Evolutionary conservation across 2,797 vertebrate species (phyloP).

Genomic region (Xerus rutilus): DNA sequence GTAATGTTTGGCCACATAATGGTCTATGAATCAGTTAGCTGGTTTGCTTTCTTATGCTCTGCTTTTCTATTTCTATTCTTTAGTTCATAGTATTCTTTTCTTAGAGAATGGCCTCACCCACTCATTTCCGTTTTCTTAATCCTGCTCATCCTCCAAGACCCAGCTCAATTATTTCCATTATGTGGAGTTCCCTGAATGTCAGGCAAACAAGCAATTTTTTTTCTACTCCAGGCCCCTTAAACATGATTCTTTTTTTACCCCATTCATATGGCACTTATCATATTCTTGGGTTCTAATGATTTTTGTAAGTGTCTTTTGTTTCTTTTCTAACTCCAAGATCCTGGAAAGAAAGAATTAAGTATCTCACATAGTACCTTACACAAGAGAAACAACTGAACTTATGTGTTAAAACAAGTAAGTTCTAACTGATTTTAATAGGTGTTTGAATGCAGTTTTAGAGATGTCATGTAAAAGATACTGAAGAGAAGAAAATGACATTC

Average conservation of each 20-base stretch:
- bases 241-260: neutral
- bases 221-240: neutral
- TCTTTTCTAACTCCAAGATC: neutral
- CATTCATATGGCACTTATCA: neutral
- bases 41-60: neutral
- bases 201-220: neutral
- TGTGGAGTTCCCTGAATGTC: neutral
- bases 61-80: neutral
- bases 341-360: neutral
- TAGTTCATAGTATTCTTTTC: neutral
- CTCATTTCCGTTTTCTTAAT: neutral
- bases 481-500: conserved; percentile 41
- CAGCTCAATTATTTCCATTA: neutral
- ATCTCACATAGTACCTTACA: neutral
- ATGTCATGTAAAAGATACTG: neutral
- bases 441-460: neutral
- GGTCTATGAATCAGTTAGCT: neutral
- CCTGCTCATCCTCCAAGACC: neutral
- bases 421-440: neutral
- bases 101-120: neutral
- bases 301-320: neutral
- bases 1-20: neutral
- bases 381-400: neutral
- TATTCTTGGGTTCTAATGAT: neutral
- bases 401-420: neutral